phyloP scores from a whole-genome alignment of 2,113 vertebrate genomes.

The Bostrychus sinensis region DNA sequence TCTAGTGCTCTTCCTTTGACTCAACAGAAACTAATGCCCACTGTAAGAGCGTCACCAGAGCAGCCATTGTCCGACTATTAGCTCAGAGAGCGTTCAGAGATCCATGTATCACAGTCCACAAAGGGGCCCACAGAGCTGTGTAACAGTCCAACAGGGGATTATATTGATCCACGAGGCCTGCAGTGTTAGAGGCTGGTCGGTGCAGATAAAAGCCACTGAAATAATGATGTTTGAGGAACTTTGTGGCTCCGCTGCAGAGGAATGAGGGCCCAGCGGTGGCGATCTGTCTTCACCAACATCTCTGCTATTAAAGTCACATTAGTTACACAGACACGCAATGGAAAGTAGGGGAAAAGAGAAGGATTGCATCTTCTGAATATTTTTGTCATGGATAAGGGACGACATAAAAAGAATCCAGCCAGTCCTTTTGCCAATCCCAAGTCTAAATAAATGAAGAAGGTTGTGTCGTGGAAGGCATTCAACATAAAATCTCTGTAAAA shows the following conservation, averaged over 20 bases:
- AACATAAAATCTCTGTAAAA: too few relatives aligned
- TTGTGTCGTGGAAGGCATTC: too few relatives aligned
- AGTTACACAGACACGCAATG: neutral
- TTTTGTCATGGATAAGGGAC: too few relatives aligned
- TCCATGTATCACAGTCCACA: neutral
- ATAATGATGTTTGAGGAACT: conserved; percentile 19
- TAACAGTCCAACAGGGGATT: neutral
- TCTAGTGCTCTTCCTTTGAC: neutral
- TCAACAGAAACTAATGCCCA: neutral
- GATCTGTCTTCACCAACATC: conserved; percentile 12
- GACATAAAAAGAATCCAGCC: too few relatives aligned
- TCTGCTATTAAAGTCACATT: conserved; percentile 1
- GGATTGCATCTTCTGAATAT: neutral
- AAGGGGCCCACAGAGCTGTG: neutral
- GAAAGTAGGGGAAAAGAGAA: neutral
- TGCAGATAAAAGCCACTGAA: conserved; percentile 2
- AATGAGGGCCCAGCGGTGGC: neutral
- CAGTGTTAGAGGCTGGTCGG: neutral
- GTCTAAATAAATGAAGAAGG: too few relatives aligned
- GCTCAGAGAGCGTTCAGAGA: neutral
- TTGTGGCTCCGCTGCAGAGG: neutral
- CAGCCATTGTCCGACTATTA: conserved; percentile 2
- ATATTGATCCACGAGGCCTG: conserved; percentile 4
- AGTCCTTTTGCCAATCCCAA: too few relatives aligned
- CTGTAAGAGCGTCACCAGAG: conserved; percentile 5